Evolutionary conservation across 2,797 vertebrate genomes (phyloP).

Genomic region (Poeciliopsis infans): DNA sequence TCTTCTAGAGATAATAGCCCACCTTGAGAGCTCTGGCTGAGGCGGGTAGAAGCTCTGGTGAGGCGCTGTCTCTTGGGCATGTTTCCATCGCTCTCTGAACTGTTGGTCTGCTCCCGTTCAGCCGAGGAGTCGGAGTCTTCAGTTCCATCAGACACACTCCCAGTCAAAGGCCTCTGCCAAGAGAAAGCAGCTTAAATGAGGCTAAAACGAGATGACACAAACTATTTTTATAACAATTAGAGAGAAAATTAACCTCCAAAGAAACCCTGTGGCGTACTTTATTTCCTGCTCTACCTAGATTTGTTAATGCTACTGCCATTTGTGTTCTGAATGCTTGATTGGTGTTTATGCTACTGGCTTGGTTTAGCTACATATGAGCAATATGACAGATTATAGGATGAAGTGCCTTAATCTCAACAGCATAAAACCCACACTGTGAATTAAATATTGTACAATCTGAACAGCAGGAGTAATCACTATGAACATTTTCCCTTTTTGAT

Average conservation of each 20-base stretch:
- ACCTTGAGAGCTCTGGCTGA: constrained; percentile 99
- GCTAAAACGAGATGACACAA: not conserved
- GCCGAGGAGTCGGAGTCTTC: constrained; percentile 98
- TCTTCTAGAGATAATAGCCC: constrained; percentile 9
- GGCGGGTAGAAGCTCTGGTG: constrained; percentile 92
- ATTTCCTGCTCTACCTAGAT: not conserved
- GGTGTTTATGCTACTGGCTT: not conserved
- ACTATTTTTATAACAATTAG: not conserved
- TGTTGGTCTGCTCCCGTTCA: constrained; percentile 96
- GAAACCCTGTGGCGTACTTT: not conserved
- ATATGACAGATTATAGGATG: not conserved
- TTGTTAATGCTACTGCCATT: not conserved
- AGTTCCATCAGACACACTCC: constrained; percentile 96
- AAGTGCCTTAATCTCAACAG: not conserved
- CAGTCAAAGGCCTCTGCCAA: constrained; percentile 89
- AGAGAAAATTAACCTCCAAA: not conserved
- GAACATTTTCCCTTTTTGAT: not conserved
- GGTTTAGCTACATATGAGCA: not conserved
- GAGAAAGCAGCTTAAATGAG: not conserved
- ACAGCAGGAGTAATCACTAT: not conserved
- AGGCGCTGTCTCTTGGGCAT: constrained; percentile 89
- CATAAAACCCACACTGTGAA: not conserved
- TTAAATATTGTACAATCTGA: not conserved
- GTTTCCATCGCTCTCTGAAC: constrained; percentile 93
- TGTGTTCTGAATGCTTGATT: not conserved